These are phyloP conservation scores for Pedionomus torquatus DNA, from an alignment of 2,113 vertebrate species.

Conservation along the genomic window DNA sequence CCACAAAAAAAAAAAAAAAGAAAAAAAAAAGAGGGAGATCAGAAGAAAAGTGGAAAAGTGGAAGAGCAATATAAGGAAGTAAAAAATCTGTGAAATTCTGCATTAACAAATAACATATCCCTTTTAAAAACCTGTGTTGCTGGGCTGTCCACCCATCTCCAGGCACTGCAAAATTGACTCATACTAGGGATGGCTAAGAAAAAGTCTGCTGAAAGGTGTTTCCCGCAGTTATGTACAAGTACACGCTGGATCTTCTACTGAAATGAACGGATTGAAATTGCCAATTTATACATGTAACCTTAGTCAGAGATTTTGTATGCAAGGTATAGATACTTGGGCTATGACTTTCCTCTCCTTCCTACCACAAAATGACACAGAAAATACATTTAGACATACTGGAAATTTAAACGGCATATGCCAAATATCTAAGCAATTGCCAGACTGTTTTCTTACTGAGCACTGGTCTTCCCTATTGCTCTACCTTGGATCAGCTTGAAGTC, in stretches of 20 bases:
- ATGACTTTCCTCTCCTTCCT: neutral
- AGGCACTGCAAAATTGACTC: neutral
- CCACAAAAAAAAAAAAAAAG: neutral
- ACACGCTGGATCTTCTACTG: neutral
- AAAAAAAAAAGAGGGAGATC: neutral
- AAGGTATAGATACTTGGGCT: neutral
- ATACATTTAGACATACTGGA: slow-evolving; percentile 5
- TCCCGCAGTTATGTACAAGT: neutral
- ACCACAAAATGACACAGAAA: slow-evolving; percentile 27
- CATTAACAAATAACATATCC: neutral
- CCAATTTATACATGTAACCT: neutral
- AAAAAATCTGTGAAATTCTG: neutral
- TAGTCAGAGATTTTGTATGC: slow-evolving; percentile 11
- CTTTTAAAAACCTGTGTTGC: neutral
- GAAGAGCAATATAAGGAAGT: neutral
- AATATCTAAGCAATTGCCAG: neutral
- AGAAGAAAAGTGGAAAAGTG: neutral
- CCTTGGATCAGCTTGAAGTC: neutral
- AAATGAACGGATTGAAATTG: neutral
- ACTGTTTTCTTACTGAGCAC: neutral
- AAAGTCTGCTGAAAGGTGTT: neutral
- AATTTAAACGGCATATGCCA: neutral
- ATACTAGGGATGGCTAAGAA: neutral
- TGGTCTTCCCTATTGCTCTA: neutral
- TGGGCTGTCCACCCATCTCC: neutral